Base-by-base conservation (phyloP, 2,113 vertebrate genomes). In the Chroicocephalus ridibundus region DNA sequence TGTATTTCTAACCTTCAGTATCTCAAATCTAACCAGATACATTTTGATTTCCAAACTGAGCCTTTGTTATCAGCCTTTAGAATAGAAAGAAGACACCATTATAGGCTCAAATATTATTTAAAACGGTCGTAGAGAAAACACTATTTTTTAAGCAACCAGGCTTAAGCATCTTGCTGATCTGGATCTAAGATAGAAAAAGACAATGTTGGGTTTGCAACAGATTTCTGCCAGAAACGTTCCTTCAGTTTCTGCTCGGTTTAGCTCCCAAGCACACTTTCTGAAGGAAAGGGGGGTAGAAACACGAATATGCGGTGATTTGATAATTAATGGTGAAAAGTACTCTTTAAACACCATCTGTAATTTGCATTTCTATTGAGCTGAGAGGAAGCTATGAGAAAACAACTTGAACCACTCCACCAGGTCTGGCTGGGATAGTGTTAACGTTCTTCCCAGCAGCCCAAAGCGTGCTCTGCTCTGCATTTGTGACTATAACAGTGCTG, bases 401-500 rank as follows among this genome's bases (percentile, higher is more conserved):
- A 51, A 46, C 52, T 7, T 14, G n/a, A 65, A 71, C 11, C 11
- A 13, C 47, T 62, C 6, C 24, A 13, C 61, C 54, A 19, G 11
- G 6, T 68, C 54, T 61, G 38, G 7, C 58, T 71, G 74, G 42
- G 58, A 29, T 21, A 22, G 44, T 24, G 27, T 25, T 72, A 20
- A 29, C 38, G 18, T 14, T 61, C 44, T 47, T 81, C 38, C 54
- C 38, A 74, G 22, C 66, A 72, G 20, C 22, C 40, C 34, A n/a
- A 13, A 21, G 60, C 9, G 15, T 62, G n/a, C 16, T 62, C 20
- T 42, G n/a, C 57, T 78, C 51, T 65, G 32, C 32, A 19, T 18
- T 70, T 1, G 0, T 44, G 57, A 20, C 26, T 52, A 5, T 38
- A 46, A 17, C 1, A 1, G 27, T 57, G 58, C 36, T 51, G n/a